phyloP scores from a whole-genome alignment of 1,140 invertebrate genomes.

The Aethina tumida region DNA sequence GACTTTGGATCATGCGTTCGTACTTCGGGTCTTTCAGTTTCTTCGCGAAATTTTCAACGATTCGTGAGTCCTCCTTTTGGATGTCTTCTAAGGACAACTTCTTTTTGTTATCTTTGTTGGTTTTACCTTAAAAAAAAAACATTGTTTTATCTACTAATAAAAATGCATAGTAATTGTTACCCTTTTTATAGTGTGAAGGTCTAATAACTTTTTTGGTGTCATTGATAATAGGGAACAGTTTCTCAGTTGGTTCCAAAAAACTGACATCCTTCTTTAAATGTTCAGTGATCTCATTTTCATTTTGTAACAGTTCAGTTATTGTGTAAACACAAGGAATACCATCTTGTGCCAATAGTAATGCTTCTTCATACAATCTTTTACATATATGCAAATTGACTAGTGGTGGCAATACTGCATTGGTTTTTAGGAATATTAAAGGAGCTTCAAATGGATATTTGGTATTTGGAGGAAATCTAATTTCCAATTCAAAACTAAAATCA shows the following conservation, averaged over 20 bases:
- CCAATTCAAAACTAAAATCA: conserved; percentile 47
- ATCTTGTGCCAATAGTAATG: conserved; percentile 47
- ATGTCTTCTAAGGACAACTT: conserved; percentile 43
- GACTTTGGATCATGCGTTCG: conserved; percentile 47
- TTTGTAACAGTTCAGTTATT: conserved; percentile 56
- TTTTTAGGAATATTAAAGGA: conserved; percentile 57
- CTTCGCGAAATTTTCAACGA: conserved; percentile 47
- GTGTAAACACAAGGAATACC: conserved; percentile 58
- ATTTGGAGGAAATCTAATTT: conserved; percentile 60
- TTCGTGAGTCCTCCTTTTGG: conserved; percentile 46
- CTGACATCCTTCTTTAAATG: conserved; percentile 44
- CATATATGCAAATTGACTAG: conserved; percentile 51
- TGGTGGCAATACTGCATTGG: conserved; percentile 45
- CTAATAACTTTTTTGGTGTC: conserved; percentile 29
- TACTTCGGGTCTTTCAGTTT: conserved; percentile 50
- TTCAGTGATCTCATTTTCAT: conserved; percentile 53
- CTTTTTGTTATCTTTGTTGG: conserved; percentile 39
- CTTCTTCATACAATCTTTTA: conserved; percentile 52
- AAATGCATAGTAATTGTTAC: no score
- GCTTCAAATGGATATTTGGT: conserved; percentile 61
- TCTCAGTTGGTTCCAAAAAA: conserved; percentile 41
- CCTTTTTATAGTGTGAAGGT: conserved; percentile 50
- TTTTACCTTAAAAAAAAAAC: no score
- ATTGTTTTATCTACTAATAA: no score
- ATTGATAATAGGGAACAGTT: conserved; percentile 30